A percentile compares a stretch with the other conserved stretches of the same genome.
Evolutionary conservation across 1,140 invertebrate species (phyloP).

Genomic region (Macrotrachela quadricornifera): DNA sequence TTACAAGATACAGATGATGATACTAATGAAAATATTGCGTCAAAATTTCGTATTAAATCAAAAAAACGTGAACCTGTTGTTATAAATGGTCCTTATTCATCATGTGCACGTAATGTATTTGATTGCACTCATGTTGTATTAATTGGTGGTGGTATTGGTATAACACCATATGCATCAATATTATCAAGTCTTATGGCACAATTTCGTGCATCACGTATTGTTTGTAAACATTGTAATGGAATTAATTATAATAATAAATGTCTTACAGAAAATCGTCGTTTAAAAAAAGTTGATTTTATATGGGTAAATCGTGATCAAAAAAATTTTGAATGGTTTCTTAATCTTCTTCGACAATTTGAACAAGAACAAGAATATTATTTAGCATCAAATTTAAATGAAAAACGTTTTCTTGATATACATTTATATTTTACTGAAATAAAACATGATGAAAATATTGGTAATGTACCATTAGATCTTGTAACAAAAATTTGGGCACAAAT

Average conservation of each 20-base stretch:
- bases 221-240: constrained; percentile 60
- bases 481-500: too few species aligned
- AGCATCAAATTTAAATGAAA: too few species aligned
- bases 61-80: constrained; percentile 42
- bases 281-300: constrained; percentile 78
- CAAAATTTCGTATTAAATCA: too few species aligned
- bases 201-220: constrained; percentile 45
- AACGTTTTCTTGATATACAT: constrained; percentile 39
- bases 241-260: constrained; percentile 53
- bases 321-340: constrained; percentile 93
- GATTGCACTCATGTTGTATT: constrained; percentile 75
- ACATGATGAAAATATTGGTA: constrained; percentile 59
- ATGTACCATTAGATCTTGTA: too few species aligned
- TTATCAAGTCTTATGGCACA: constrained; percentile 78
- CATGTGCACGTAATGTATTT: constrained; percentile 78
- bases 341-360: constrained; percentile 68
- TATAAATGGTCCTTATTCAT: constrained; percentile 78
- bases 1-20: too few species aligned
- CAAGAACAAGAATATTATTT: constrained; percentile 46
- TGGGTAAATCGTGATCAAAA: constrained; percentile 90
- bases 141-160: constrained; percentile 75
- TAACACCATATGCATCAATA: constrained; percentile 88
- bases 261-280: constrained; percentile 43
- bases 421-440: constrained; percentile 88
- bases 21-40: too few species aligned